Evolutionary conservation across 2,888 invertebrate species (phyloP).

Genomic region (Plagodis dolabraria): DNA sequence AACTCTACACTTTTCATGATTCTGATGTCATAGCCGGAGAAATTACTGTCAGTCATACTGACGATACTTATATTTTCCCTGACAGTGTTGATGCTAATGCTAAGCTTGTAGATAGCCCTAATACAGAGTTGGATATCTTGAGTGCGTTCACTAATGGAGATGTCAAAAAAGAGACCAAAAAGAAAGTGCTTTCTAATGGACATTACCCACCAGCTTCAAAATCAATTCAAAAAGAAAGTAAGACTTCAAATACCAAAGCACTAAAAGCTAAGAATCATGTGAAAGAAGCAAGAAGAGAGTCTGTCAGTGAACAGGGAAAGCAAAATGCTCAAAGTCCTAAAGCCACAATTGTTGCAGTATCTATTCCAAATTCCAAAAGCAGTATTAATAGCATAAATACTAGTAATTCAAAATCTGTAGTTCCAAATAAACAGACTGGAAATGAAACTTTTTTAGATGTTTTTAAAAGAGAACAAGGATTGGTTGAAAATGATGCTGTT

Average conservation of each 20-base stretch:
- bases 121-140: constrained; percentile 63
- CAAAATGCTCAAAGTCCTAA: constrained; percentile 61
- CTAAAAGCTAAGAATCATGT: constrained; percentile 61
- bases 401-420: constrained; percentile 52
- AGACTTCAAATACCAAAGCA: constrained; percentile 67
- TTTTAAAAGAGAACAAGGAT: constrained; percentile 76
- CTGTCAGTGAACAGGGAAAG: constrained; percentile 50
- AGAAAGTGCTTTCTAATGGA: constrained; percentile 65
- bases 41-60: constrained; percentile 79
- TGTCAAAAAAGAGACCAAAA: constrained; percentile 59
- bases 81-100: constrained; percentile 65
- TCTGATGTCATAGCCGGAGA: constrained; percentile 79
- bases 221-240: constrained; percentile 50
- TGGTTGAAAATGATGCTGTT: constrained; percentile 51
- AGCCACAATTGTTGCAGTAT: constrained; percentile 47
- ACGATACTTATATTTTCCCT: constrained; percentile 71
- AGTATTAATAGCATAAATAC: constrained; percentile 72
- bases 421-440: constrained; percentile 48
- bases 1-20: constrained; percentile 80
- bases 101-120: constrained; percentile 64
- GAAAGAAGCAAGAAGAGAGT: constrained; percentile 54
- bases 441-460: constrained; percentile 78
- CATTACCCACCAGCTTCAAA: constrained; percentile 56
- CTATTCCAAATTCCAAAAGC: constrained; percentile 57
- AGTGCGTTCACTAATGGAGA: constrained; percentile 67